Base-by-base conservation (phyloP, 1,140 invertebrate species). In the Hyposmocoma kahamanoa region DNA sequence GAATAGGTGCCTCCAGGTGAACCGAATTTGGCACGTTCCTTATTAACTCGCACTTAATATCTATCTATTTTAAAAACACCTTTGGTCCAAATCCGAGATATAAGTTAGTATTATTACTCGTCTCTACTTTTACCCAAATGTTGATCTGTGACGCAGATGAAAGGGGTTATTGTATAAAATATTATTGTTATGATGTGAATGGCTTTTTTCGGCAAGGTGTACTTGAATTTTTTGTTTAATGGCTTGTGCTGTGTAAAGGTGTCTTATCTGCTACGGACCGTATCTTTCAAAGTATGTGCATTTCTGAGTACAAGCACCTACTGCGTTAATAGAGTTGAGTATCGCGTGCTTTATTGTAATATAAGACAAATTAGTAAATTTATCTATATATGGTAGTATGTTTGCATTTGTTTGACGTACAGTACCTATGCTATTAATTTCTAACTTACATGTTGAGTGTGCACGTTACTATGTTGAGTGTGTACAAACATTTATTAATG, bases 11-110 rank as follows among this genome's bases (percentile, higher is more conserved):
- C 57, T 62, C 59, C 61, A 77, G 70, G 64, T 81, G 74, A 63
- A 59, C n/a, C 56, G 52, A 53, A 47, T 62, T 75, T 76, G 78
- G 78, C 80, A 84, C 80, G 80, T 63, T 80, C 68, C 70, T 60
- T 54, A 47, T 60, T 61, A 64, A 60, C 53, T 56, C 60, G 47
- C 32, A 36, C 32, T 36, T 36, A 15, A 10, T 2, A 10, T 61
- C 24, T 42, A 67, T 65, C 36, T 58, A 46, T 48, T 56, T 52
- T 50, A 42, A 34, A 41, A 67, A 60, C 69, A 51, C 49, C 32
- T 50, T 75, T 74, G 65, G 41, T 52, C 53, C 57, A 56, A 51
- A 50, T 63, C 50, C 43, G 52, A 56, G 47, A 63, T 11, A 26
- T 50, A 48, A 18, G 32, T 36, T 36, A 17, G 13, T 36, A 36